These are phyloP conservation scores for Tychaedon coryphoeus DNA, from an alignment of 2,113 vertebrate genomes.

Conservation along the genomic window DNA sequence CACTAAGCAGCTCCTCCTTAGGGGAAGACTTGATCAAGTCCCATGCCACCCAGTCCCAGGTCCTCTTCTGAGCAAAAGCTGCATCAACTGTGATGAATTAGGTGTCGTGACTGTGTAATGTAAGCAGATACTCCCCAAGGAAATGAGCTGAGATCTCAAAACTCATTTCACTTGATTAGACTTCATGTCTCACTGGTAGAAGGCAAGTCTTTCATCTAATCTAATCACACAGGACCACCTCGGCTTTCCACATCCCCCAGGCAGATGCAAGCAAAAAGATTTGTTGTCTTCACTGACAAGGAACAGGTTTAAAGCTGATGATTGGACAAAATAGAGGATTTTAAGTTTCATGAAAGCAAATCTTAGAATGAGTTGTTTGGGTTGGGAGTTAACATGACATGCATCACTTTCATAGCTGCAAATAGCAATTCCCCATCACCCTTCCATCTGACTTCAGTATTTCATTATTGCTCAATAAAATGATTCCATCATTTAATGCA, in stretches of 20 bases:
- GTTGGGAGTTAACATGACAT: constrained; percentile 69
- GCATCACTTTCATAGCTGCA: constrained; percentile 43
- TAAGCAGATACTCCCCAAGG: constrained; percentile 73
- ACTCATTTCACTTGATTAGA: constrained; percentile 84
- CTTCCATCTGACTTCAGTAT: constrained; percentile 47
- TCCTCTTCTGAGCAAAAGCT: constrained; percentile 71
- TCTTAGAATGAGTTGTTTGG: constrained; percentile 65
- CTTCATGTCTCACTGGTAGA: constrained; percentile 69
- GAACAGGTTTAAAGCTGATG: constrained; percentile 75
- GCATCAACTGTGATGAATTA: constrained; percentile 74
- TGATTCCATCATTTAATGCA: constrained; percentile 3
- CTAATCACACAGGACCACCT: constrained; percentile 78
- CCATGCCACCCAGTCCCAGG: constrained; percentile 42
- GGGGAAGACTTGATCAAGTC: constrained; percentile 61
- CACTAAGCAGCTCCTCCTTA: constrained; percentile 52
- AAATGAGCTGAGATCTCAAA: constrained; percentile 79
- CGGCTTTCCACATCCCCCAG: constrained; percentile 69
- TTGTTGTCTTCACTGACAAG: constrained; percentile 78
- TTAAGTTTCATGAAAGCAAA: constrained; percentile 71
- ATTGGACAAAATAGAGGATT: constrained; percentile 68
- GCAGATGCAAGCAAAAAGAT: constrained; percentile 74
- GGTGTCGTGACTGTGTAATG: constrained; percentile 73
- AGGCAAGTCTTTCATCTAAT: constrained; percentile 81
- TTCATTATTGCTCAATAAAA: constrained; percentile 61
- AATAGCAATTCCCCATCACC: constrained; percentile 50